These are phyloP conservation scores for Habrosyne pyritoides DNA, from an alignment of 2,888 invertebrate genomes.

Conservation along the genomic window DNA sequence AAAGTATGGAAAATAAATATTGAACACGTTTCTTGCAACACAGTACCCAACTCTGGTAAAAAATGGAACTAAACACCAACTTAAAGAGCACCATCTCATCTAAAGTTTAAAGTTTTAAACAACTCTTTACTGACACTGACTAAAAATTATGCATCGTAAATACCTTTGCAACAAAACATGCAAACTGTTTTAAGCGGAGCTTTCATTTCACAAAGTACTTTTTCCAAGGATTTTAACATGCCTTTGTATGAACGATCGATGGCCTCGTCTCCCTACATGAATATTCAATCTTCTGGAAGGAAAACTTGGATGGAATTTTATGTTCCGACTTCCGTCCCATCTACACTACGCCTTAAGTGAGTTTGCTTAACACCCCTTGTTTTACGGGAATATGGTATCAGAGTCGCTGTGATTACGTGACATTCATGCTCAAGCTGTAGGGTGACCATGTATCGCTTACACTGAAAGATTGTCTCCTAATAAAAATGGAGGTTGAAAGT, in stretches of 20 bases:
- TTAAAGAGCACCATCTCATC: neutral
- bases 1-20: too few relatives aligned
- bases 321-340: conserved; percentile 26
- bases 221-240: conserved; percentile 1
- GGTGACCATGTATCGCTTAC: conserved; percentile 10
- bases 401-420: conserved; percentile 28
- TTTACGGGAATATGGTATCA: conserved; percentile 31
- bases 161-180: conserved; percentile 2
- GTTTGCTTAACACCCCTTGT: conserved; percentile 44
- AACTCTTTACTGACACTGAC: neutral
- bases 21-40: too few relatives aligned
- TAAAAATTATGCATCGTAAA: conserved; percentile 5
- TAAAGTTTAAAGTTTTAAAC: neutral
- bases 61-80: too few relatives aligned
- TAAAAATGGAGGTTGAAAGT: too few relatives aligned
- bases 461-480: neutral
- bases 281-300: conserved; percentile 65
- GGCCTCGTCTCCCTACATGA: conserved; percentile 44
- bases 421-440: conserved; percentile 17
- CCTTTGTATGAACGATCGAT: conserved; percentile 36
- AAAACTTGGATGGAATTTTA: conserved; percentile 50
- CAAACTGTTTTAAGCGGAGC: neutral
- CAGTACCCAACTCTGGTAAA: too few relatives aligned
- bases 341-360: conserved; percentile 35
- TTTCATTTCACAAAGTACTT: neutral